Evolutionary conservation across 2,888 invertebrate genomes (phyloP).

Genomic region (Ethmia dodecea): DNA sequence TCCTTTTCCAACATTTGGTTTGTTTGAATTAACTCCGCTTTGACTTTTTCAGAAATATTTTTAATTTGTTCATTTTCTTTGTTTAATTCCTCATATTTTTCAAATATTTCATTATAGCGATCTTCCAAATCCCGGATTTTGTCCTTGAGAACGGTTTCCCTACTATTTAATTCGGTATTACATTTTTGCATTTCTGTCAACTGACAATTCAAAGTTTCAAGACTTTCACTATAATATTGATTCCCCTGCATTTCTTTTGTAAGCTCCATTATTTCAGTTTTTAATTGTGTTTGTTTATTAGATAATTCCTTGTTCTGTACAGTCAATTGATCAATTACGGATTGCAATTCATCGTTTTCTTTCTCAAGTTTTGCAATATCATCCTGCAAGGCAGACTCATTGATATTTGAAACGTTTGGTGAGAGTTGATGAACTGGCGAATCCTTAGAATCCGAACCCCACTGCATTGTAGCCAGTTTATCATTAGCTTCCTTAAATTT

Average conservation of each 20-base stretch:
- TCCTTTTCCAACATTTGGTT: slow-evolving; percentile 31
- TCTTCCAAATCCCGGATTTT: slow-evolving; percentile 30
- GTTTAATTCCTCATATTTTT: slow-evolving; percentile 31
- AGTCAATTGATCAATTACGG: slow-evolving; percentile 48
- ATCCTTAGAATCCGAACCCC: slow-evolving; percentile 45
- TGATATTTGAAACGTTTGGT: slow-evolving; percentile 10
- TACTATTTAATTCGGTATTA: slow-evolving; percentile 29
- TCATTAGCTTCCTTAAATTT: slow-evolving; percentile 83
- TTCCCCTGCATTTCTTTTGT: slow-evolving; percentile 34
- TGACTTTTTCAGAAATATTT: slow-evolving; percentile 24
- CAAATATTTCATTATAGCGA: slow-evolving; percentile 28
- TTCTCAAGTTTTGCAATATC: slow-evolving; percentile 59
- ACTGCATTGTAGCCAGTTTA: slow-evolving; percentile 74
- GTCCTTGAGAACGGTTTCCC: slow-evolving; percentile 25
- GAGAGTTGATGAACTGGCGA: slow-evolving; percentile 27
- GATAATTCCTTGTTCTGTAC: slow-evolving; percentile 45
- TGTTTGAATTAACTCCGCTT: slow-evolving; percentile 18
- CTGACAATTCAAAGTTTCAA: slow-evolving; percentile 34
- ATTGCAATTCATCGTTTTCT: slow-evolving; percentile 65
- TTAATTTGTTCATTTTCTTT: slow-evolving; percentile 33
- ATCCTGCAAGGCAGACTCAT: slow-evolving; percentile 31
- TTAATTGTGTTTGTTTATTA: slow-evolving; percentile 33
- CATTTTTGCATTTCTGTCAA: slow-evolving; percentile 33
- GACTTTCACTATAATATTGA: slow-evolving; percentile 28
- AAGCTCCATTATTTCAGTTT: slow-evolving; percentile 43